phyloP scores from a whole-genome alignment of 92 coral and sea anemone genomes.

The Siderastrea siderea region DNA sequence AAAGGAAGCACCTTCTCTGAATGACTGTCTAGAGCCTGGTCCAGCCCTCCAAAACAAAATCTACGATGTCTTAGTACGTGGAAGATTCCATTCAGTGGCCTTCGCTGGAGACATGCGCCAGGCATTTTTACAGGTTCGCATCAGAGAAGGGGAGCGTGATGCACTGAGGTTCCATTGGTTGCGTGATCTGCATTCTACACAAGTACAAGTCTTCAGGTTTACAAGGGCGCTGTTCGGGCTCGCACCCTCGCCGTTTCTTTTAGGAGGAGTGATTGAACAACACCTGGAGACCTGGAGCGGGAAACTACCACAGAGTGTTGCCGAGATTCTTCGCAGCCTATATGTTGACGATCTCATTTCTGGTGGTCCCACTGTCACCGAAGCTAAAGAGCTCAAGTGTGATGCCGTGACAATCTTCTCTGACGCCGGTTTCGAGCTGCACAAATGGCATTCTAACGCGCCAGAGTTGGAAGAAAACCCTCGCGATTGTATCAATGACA shows the following conservation, averaged over 20 bases:
- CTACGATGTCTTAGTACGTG: conserved; percentile 29
- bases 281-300: conserved; percentile 31
- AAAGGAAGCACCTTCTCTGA: conserved; percentile 27
- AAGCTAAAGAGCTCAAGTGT: conserved; percentile 2
- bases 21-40: conserved; percentile 51
- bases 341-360: too few species aligned
- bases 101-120: conserved; percentile 44
- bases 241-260: conserved; percentile 30
- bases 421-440: conserved; percentile 1
- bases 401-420: conserved; percentile 15
- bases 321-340: conserved; percentile 11
- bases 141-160: conserved; percentile 41
- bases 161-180: conserved; percentile 59
- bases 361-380: neutral
- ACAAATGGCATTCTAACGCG: neutral
- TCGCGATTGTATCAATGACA: neutral
- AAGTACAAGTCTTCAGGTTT: conserved; percentile 40
- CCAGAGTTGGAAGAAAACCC: conserved; percentile 11
- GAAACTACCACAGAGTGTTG: conserved; percentile 19
- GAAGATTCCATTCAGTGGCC: conserved; percentile 34
- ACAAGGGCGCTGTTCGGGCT: conserved; percentile 43
- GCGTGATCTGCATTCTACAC: conserved; percentile 11
- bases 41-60: conserved; percentile 41
- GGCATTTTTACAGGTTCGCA: conserved; percentile 47
- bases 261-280: conserved; percentile 37